Evolutionary conservation across 2,113 vertebrate species (phyloP).

Genomic region (Notothenia coriiceps): DNA sequence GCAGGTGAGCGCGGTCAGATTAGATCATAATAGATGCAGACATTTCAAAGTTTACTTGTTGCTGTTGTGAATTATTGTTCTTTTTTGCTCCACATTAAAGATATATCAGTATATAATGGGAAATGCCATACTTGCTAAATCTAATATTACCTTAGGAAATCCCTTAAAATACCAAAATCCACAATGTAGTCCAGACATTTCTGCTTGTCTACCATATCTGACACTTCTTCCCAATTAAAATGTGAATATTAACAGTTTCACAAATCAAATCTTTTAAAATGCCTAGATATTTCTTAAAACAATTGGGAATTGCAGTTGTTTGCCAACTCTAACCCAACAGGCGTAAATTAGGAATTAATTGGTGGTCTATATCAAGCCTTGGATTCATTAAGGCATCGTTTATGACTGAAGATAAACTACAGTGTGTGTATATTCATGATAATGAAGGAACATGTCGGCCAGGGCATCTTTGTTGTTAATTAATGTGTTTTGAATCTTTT

Average conservation of each 20-base stretch:
- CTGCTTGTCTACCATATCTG: not conserved
- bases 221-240: not conserved
- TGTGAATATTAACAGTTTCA: not conserved
- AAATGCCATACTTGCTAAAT: not conserved
- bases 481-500: not conserved
- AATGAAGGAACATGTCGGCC: not conserved
- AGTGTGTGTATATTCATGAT: not conserved
- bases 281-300: not conserved
- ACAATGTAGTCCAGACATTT: not conserved
- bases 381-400: not conserved
- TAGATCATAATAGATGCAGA: constrained; percentile 3
- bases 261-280: not conserved
- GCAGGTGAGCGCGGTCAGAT: constrained; percentile 69
- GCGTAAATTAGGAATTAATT: not conserved
- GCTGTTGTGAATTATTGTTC: not conserved
- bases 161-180: not conserved
- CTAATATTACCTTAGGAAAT: not conserved
- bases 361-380: not conserved
- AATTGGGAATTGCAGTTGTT: not conserved
- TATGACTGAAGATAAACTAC: not conserved
- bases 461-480: not conserved
- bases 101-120: not conserved
- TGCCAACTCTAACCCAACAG: not conserved
- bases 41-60: not conserved
- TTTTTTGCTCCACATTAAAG: not conserved